Evolutionary conservation across 2,888 invertebrate species (phyloP).

Genomic region (Machimus atricapillus): DNA sequence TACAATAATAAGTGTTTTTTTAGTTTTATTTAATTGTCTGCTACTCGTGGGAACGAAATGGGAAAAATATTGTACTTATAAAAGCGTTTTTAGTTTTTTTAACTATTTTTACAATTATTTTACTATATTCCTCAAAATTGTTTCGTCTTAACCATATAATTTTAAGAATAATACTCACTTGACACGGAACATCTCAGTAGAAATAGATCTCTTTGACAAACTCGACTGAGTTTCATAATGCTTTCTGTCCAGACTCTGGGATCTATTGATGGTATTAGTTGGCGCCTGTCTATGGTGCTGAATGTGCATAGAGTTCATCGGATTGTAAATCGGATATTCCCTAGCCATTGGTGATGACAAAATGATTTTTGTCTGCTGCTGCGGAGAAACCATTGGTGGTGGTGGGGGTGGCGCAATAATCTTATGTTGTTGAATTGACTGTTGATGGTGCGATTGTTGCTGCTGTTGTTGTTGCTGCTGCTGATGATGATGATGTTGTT

Average conservation of each 20-base stretch:
- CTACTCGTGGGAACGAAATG: too few relatives aligned
- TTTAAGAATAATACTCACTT: conserved; percentile 51
- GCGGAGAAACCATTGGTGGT: conserved; percentile 1
- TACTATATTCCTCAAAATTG: background rate
- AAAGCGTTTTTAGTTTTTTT: too few relatives aligned
- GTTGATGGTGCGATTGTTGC: conserved; percentile 43
- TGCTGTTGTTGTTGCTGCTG: conserved; percentile 49
- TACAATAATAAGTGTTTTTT: too few relatives aligned
- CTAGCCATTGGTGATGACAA: conserved; percentile 10
- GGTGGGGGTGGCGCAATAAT: conserved; percentile 25
- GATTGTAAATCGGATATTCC: conserved; percentile 53
- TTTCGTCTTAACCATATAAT: background rate
- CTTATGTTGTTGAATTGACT: conserved; percentile 18
- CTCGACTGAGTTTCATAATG: background rate
- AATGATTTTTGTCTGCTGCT: conserved; percentile 35
- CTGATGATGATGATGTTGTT: conserved; percentile 53
- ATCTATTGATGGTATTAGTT: conserved; percentile 56
- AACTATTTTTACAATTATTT: too few relatives aligned
- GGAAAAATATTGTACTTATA: too few relatives aligned
- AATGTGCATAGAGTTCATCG: conserved; percentile 47
- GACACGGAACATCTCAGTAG: conserved; percentile 55
- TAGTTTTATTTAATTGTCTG: too few relatives aligned
- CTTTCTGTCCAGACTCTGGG: conserved; percentile 59
- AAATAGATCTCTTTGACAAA: conserved; percentile 44
- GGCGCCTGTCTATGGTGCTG: conserved; percentile 52